Evolutionary conservation across 2,113 vertebrate species (phyloP).

Genomic region (Crotophaga sulcirostris): DNA sequence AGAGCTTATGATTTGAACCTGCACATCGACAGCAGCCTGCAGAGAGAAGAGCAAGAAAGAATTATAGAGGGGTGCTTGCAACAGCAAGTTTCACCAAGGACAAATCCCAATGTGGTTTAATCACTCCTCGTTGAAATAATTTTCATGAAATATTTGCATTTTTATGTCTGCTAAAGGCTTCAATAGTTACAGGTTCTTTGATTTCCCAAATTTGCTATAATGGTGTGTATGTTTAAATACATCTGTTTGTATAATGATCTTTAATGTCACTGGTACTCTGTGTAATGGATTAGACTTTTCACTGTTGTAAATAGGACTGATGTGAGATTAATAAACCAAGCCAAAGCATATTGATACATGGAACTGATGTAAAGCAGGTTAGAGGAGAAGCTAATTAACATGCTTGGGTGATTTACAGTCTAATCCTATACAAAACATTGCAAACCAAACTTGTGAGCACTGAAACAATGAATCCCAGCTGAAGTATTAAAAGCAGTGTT

Average conservation of each 20-base stretch:
- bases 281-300: slow-evolving; percentile 60
- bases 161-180: slow-evolving; percentile 6
- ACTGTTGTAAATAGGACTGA: slow-evolving; percentile 60
- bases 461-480: slow-evolving; percentile 17
- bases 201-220: slow-evolving; percentile 23
- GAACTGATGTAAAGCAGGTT: slow-evolving; percentile 67
- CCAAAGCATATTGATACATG: slow-evolving; percentile 64
- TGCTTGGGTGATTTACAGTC: slow-evolving; percentile 64
- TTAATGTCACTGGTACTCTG: slow-evolving; percentile 42
- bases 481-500: slow-evolving; percentile 49
- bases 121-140: neutral
- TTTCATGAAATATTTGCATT: slow-evolving; percentile 17
- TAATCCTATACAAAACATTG: slow-evolving; percentile 62
- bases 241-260: slow-evolving; percentile 61
- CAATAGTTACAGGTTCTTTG: neutral
- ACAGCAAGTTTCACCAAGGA: slow-evolving; percentile 23
- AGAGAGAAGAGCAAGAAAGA: neutral
- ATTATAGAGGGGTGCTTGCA: neutral
- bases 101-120: slow-evolving; percentile 57
- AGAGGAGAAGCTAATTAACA: slow-evolving; percentile 72
- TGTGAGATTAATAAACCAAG: slow-evolving; percentile 70
- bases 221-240: slow-evolving; percentile 50
- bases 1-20: slow-evolving; percentile 3
- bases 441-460: slow-evolving; percentile 56
- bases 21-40: neutral